Evolutionary conservation across 2,888 invertebrate genomes (phyloP).

Genomic region (Agriopis marginaria): DNA sequence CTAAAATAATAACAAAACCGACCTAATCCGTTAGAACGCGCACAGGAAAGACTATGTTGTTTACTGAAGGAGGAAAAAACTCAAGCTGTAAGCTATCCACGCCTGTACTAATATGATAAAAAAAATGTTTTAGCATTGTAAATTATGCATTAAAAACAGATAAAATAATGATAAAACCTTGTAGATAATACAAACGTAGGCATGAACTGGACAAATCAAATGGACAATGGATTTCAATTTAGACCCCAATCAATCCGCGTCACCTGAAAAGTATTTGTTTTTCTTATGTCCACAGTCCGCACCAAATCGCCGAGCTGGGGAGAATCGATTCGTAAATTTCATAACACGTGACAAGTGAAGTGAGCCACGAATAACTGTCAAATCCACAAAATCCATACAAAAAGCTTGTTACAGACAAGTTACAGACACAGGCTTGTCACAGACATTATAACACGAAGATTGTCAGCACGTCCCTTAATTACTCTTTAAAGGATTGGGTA

Average conservation of each 20-base stretch:
- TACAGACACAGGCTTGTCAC: too few relatives aligned
- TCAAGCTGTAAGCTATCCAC: too few relatives aligned
- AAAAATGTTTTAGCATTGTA: too few relatives aligned
- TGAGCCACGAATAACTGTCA: conserved; percentile 23
- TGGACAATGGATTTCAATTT: background rate
- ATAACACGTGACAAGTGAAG: conserved; percentile 18
- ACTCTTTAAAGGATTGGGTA: background rate
- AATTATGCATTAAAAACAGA: too few relatives aligned
- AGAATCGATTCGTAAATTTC: conserved; percentile 13
- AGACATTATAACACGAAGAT: background rate
- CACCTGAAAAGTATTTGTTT: conserved; percentile 9
- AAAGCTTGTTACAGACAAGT: conserved; percentile 4
- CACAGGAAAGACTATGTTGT: too few relatives aligned
- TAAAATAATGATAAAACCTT: too few relatives aligned
- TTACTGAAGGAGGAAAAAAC: too few relatives aligned
- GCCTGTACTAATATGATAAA: too few relatives aligned
- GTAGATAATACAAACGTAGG: too few relatives aligned
- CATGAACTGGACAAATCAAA: conserved; percentile 3
- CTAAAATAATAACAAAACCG: too few relatives aligned
- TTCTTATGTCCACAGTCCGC: conserved; percentile 15
- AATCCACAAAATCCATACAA: conserved; percentile 14
- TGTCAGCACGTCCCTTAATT: background rate
- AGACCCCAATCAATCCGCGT: conserved; percentile 14
- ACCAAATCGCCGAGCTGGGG: background rate
- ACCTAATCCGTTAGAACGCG: too few relatives aligned